These are phyloP conservation scores for Nematolebias whitei DNA, from an alignment of 2,113 vertebrate genomes.

Conservation along the genomic window DNA sequence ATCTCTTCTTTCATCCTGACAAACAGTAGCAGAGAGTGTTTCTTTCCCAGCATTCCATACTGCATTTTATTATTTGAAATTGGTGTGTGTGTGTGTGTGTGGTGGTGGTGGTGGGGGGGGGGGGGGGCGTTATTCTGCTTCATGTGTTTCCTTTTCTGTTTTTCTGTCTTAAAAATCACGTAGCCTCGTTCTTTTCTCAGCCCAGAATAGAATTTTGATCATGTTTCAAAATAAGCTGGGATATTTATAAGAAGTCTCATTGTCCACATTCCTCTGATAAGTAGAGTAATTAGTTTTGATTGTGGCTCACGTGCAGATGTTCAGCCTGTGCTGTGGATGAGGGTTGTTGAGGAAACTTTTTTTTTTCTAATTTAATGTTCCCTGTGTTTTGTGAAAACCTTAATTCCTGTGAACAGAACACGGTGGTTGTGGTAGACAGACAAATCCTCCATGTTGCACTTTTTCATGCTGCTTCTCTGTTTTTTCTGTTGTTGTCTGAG, in stretches of 20 bases:
- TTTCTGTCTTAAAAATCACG: slow-evolving; percentile 10
- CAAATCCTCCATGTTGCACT: slow-evolving; percentile 4
- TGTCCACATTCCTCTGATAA: slow-evolving; percentile 67
- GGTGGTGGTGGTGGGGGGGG: too few relatives aligned
- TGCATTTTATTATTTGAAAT: slow-evolving; percentile 40
- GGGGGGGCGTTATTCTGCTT: neutral
- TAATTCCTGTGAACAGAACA: slow-evolving; percentile 18
- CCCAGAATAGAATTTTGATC: slow-evolving; percentile 57
- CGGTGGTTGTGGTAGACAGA: slow-evolving; percentile 1
- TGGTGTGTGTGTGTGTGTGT: too few relatives aligned
- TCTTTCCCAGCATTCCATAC: slow-evolving; percentile 40
- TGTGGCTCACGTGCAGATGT: slow-evolving; percentile 26
- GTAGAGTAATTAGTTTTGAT: slow-evolving; percentile 51
- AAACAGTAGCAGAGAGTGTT: slow-evolving; percentile 30
- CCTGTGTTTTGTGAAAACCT: slow-evolving; percentile 22
- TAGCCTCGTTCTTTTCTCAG: slow-evolving; percentile 41
- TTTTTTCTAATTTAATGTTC: slow-evolving; percentile 43
- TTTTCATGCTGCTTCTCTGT: neutral
- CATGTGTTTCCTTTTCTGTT: neutral
- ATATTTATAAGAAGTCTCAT: slow-evolving; percentile 54
- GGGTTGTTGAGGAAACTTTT: slow-evolving; percentile 62
- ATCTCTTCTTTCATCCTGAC: slow-evolving; percentile 13
- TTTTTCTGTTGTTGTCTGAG: neutral
- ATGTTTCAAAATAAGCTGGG: slow-evolving; percentile 47
- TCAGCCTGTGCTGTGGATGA: slow-evolving; percentile 40